These are phyloP conservation scores for Drosophila ohnishii DNA, from an alignment of 1,140 invertebrate genomes.

Conservation along the genomic window DNA sequence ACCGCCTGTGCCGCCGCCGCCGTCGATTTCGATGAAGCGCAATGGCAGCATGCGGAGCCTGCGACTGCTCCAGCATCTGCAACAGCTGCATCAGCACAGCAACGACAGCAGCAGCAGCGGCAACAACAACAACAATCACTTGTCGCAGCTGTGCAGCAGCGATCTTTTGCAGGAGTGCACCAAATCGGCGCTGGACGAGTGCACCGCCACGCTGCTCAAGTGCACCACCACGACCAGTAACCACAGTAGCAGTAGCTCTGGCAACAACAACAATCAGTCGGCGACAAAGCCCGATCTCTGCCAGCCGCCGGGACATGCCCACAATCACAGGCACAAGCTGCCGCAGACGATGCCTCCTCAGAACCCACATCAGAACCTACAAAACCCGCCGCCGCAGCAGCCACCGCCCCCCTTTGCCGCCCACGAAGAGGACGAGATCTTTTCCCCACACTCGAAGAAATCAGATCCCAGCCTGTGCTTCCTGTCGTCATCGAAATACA, in stretches of 20 bases:
- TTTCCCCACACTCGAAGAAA: conserved; percentile 73
- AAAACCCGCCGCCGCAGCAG: conserved; percentile 13
- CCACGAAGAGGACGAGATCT: conserved; percentile 73
- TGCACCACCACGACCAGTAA: conserved; percentile 56
- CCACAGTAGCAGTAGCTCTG: conserved; percentile 27
- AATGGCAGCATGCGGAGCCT: conserved; percentile 78
- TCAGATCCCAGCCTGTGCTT: conserved; percentile 76
- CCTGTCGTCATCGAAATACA: conserved; percentile 72
- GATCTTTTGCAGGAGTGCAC: conserved; percentile 74
- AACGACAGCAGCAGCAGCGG: conserved; percentile 38
- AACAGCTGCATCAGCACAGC: conserved; percentile 55
- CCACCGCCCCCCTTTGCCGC: conserved; percentile 60
- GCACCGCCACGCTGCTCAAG: conserved; percentile 72
- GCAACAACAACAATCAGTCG: conserved; percentile 29
- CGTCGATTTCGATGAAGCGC: conserved; percentile 69
- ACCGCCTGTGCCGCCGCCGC: conserved; percentile 79
- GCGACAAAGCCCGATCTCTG: conserved; percentile 70
- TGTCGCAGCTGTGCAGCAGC: conserved; percentile 71
- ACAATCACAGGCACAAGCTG: conserved; percentile 37
- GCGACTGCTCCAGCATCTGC: conserved; percentile 69
- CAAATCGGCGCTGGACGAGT: conserved; percentile 75
- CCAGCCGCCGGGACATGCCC: conserved; percentile 48
- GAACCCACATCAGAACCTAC: conserved; percentile 29
- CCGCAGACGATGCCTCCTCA: conserved; percentile 27
- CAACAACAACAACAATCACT: conserved; percentile 60